Evolutionary conservation across 92 coral and sea anemone genomes (phyloP).

Genomic region (Isaurus tuberculatus): DNA sequence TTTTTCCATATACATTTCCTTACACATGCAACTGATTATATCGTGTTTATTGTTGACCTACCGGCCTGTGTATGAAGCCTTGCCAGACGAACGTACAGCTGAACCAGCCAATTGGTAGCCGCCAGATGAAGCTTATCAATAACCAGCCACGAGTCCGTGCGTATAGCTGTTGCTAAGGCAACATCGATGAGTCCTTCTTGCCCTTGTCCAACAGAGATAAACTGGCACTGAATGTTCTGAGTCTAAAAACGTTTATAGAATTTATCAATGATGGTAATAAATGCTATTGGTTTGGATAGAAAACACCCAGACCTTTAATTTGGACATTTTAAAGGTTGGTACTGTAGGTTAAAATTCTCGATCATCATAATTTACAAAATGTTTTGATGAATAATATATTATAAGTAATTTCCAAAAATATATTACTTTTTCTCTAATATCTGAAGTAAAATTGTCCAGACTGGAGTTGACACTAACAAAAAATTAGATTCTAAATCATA

Average conservation of each 20-base stretch:
- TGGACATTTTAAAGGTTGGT: too few species aligned
- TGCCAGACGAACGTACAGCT: conserved; percentile 87
- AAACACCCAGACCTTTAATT: too few species aligned
- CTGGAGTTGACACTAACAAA: too few species aligned
- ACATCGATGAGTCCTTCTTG: conserved; percentile 90
- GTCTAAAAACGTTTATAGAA: conserved; percentile 56
- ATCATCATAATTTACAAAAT: too few species aligned
- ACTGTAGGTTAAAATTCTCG: too few species aligned
- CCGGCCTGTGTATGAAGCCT: conserved; percentile 94
- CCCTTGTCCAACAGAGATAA: conserved; percentile 85
- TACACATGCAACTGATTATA: not conserved
- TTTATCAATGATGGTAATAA: not conserved
- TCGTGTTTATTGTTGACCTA: not conserved
- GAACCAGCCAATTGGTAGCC: conserved; percentile 81
- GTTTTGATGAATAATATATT: too few species aligned
- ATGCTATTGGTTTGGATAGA: too few species aligned
- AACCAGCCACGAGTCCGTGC: conserved; percentile 94
- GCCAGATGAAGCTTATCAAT: conserved; percentile 94
- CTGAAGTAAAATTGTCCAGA: too few species aligned
- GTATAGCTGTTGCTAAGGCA: conserved; percentile 94
- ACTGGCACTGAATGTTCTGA: conserved; percentile 78
- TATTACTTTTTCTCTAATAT: too few species aligned
- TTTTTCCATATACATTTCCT: too few species aligned
- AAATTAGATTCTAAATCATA: too few species aligned
- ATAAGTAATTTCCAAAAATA: too few species aligned